Conservation (phyloP, 1,140 invertebrate species). For the Sinella curviseta region DNA sequence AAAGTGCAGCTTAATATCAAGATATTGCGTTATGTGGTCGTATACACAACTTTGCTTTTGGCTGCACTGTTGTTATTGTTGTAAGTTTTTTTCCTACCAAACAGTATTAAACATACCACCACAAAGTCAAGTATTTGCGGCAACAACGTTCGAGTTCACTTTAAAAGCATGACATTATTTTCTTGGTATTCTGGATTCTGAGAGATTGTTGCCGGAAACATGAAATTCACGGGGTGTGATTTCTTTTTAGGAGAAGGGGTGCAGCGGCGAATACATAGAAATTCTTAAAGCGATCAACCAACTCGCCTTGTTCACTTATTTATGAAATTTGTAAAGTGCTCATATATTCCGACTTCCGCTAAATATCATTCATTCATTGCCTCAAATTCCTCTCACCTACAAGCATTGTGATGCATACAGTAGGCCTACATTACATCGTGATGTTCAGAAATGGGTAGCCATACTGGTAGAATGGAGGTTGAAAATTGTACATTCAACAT, state of each 20-base stretch:
- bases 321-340: not conserved
- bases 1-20: not conserved
- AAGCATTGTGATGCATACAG: not conserved
- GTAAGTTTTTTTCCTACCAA: not conserved
- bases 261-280: not conserved
- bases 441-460: not conserved
- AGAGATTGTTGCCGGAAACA: not conserved
- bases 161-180: not conserved
- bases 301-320: not conserved
- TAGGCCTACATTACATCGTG: not conserved
- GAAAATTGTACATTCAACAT: not conserved
- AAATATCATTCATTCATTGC: not conserved
- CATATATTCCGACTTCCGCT: conserved; percentile 1
- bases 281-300: not conserved
- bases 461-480: not conserved
- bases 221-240: not conserved
- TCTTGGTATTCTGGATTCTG: not conserved
- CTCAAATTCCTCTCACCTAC: not conserved
- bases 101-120: not conserved
- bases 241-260: not conserved
- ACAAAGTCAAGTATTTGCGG: not conserved
- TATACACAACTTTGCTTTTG: not conserved
- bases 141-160: not conserved
- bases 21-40: not conserved
- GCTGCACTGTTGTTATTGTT: not conserved